These are phyloP conservation scores for Tipula helvola DNA, from an alignment of 2,888 invertebrate genomes.

Conservation along the genomic window DNA sequence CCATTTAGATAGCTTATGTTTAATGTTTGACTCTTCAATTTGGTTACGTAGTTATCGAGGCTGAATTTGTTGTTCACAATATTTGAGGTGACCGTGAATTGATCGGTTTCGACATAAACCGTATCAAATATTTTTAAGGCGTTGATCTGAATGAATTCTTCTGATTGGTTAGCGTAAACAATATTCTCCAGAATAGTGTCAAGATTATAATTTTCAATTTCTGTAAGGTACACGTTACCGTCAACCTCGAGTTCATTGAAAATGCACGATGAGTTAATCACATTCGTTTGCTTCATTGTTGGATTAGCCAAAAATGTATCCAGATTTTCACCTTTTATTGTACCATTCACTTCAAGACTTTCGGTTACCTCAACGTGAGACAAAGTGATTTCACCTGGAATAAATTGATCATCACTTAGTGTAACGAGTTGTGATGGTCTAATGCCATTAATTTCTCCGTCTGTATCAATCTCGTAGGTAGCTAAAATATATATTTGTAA, in stretches of 20 bases:
- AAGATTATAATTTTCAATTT: slow-evolving; percentile 33
- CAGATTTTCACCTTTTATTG: slow-evolving; percentile 33
- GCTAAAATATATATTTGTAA: slow-evolving; percentile 17
- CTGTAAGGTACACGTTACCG: slow-evolving; percentile 38
- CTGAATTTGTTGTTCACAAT: slow-evolving; percentile 34
- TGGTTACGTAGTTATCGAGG: slow-evolving; percentile 37
- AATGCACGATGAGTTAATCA: slow-evolving; percentile 34
- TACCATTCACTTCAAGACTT: slow-evolving; percentile 39
- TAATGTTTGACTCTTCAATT: slow-evolving; percentile 38
- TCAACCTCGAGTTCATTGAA: slow-evolving; percentile 39
- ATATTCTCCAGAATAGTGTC: slow-evolving; percentile 36
- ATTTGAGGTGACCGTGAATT: slow-evolving; percentile 31
- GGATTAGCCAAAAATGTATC: slow-evolving; percentile 37
- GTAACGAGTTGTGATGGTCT: slow-evolving; percentile 37
- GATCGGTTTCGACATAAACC: slow-evolving; percentile 27
- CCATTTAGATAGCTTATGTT: slow-evolving; percentile 31
- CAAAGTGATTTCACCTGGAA: slow-evolving; percentile 38
- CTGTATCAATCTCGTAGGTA: slow-evolving; percentile 29
- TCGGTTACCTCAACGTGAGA: slow-evolving; percentile 39
- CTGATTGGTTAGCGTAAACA: slow-evolving; percentile 32
- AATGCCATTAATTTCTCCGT: slow-evolving; percentile 36
- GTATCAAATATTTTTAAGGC: slow-evolving; percentile 38
- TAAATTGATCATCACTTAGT: slow-evolving; percentile 33
- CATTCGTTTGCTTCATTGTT: slow-evolving; percentile 33
- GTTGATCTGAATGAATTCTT: slow-evolving; percentile 23